Base-by-base conservation (phyloP, 2,797 vertebrate species). In the Acropternis orthonyx region DNA sequence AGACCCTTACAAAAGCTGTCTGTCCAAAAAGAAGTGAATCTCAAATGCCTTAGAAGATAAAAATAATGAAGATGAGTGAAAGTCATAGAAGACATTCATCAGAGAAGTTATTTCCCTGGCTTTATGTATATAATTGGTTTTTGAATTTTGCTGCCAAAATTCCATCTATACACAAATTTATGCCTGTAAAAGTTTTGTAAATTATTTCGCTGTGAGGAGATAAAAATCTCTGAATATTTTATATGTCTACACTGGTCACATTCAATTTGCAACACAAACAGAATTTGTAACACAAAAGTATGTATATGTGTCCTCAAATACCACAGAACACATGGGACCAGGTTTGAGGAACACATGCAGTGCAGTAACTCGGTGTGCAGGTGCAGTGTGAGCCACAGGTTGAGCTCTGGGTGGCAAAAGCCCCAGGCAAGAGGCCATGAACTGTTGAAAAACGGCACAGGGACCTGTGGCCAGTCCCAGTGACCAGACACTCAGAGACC, bases 261-360 rank as follows among this genome's bases (percentile, higher is more conserved):
- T 79, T 75, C 54, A 81, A 9, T 15, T 61, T n/a, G 17, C 54
- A 65, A 37, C 28, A 34, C 12, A 83, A 65, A 67, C 16, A 58
- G 61, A 17, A 23, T 27, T 72, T 81, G 13, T 21, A 73, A 66
- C 6, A 30, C 10, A 7, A 15, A 55, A 56, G 11, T 20, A 12
- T 8, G 10, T 0, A 2, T 0, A 0, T 19, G 9, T 5, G 2
- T 43, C 32, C 52, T 74, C 61, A 63, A 36, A 36, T 12, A 63
- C 17, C 22, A 36, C 14, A 73, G 23, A 61, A 48, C 44, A 36
- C 10, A 4, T 2, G 17, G 39, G 10, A 74, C 13, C 12, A 43
- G 32, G 0, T 0, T 1, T 41, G 39, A 78, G 59, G 52, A 30
- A 10, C 14, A 41, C 8, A 24, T 32, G 39, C 12, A 27, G 8